Conservation (phyloP, 2,888 invertebrate genomes). For the Isotomurus palustris region DNA sequence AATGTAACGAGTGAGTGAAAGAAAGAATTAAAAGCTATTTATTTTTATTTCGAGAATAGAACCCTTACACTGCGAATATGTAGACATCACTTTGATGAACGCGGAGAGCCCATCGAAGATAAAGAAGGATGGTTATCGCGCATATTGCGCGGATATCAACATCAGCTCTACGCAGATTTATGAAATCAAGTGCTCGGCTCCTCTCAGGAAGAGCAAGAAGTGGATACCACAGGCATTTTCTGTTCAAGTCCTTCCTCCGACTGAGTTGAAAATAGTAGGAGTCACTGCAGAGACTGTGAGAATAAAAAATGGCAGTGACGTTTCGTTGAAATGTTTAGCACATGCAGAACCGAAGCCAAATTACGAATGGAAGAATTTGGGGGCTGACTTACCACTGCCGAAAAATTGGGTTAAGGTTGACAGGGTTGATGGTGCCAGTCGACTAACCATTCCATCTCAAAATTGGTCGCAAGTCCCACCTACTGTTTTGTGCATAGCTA, state of each 20-base stretch:
- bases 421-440: neutral
- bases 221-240: conserved; percentile 3
- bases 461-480: neutral
- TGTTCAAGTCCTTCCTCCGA: conserved; percentile 5
- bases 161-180: conserved; percentile 4
- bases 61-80: too few species aligned
- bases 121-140: neutral
- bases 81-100: too few species aligned
- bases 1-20: too few species aligned
- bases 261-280: conserved; percentile 13
- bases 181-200: conserved; percentile 7
- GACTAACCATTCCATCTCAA: neutral
- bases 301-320: neutral
- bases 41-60: too few species aligned
- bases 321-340: conserved; percentile 11
- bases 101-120: too few species aligned
- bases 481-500: neutral
- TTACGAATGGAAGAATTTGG: conserved; percentile 10
- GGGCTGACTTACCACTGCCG: neutral
- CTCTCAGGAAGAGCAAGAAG: conserved; percentile 1
- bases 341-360: conserved; percentile 10
- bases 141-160: neutral
- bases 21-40: too few species aligned
- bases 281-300: neutral
- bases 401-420: neutral